Evolutionary conservation across 2,797 vertebrate genomes (phyloP).

Genomic region (Sebastes minor): DNA sequence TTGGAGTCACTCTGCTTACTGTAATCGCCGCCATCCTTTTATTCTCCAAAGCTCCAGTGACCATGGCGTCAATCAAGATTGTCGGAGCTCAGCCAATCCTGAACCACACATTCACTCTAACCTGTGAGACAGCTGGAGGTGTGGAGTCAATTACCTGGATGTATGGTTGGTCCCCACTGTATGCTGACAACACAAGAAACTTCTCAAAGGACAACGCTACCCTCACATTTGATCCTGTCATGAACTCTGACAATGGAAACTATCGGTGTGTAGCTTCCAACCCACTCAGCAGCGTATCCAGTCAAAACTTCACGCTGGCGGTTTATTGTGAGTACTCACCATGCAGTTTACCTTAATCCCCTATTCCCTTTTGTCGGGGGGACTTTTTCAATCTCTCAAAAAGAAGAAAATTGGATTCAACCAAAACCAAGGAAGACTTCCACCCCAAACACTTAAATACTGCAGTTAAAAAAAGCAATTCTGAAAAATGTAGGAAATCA

Average conservation of each 20-base stretch:
- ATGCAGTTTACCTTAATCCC: neutral
- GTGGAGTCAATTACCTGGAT: constrained; percentile 35
- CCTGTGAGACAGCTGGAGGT: constrained; percentile 27
- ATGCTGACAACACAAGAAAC: neutral
- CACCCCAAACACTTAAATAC: neutral
- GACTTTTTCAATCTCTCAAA: neutral
- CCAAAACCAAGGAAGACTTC: neutral
- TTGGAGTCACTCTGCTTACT: neutral
- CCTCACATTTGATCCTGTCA: constrained; percentile 45
- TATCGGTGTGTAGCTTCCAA: constrained; percentile 48
- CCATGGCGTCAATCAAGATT: neutral
- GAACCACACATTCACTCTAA: constrained; percentile 42
- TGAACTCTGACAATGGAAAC: constrained; percentile 25
- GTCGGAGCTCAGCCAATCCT: constrained; percentile 5
- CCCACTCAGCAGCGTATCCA: constrained; percentile 6
- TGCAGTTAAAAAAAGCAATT: neutral
- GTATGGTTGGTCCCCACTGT: neutral
- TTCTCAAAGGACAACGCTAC: constrained; percentile 36
- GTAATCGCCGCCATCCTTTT: neutral
- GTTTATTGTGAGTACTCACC: constrained; percentile 44
- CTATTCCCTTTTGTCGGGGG: neutral
- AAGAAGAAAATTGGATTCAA: neutral
- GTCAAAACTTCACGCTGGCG: constrained; percentile 13
- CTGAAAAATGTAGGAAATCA: neutral
- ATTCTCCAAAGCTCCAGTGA: constrained; percentile 38